Conservation (phyloP, 2,797 vertebrate species). For the Malurus splendens region DNA sequence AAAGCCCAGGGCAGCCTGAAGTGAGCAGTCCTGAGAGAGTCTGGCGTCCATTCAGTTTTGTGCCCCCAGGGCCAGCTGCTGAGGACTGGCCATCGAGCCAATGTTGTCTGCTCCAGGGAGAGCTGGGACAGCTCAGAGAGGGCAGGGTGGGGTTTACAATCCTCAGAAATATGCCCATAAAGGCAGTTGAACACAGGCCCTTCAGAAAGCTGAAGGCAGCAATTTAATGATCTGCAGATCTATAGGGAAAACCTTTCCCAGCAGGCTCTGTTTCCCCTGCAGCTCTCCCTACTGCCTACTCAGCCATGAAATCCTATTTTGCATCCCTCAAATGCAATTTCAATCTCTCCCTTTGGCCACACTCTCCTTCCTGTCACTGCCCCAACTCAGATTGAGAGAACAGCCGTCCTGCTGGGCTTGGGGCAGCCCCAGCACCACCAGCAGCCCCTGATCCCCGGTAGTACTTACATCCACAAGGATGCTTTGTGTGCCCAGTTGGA, state of each 20-base stretch:
- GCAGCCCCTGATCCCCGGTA: not conserved
- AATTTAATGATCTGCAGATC: not conserved
- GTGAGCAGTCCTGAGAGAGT: not conserved
- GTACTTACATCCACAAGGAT: not conserved
- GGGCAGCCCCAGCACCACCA: not conserved
- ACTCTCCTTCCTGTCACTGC: not conserved
- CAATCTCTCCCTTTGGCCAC: not conserved
- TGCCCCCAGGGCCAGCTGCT: not conserved
- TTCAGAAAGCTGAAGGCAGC: not conserved
- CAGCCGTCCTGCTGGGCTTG: not conserved
- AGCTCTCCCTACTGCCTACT: not conserved
- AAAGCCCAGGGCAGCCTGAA: not conserved
- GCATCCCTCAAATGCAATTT: not conserved
- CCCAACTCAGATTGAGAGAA: not conserved
- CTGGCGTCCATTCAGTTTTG: not conserved
- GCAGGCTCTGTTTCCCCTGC: not conserved
- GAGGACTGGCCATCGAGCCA: fast-evolving
- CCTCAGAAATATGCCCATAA: not conserved
- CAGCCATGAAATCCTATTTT: not conserved
- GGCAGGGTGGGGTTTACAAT: not conserved
- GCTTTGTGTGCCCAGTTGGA: fast-evolving
- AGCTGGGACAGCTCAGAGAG: not conserved
- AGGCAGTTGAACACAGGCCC: not conserved
- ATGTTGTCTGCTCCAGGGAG: not conserved
- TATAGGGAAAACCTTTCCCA: not conserved